Evolutionary conservation across 2,888 invertebrate genomes (phyloP), one percentile per base, ranked within the genome.

Genomic region (Stenotaenia linearis): DNA sequence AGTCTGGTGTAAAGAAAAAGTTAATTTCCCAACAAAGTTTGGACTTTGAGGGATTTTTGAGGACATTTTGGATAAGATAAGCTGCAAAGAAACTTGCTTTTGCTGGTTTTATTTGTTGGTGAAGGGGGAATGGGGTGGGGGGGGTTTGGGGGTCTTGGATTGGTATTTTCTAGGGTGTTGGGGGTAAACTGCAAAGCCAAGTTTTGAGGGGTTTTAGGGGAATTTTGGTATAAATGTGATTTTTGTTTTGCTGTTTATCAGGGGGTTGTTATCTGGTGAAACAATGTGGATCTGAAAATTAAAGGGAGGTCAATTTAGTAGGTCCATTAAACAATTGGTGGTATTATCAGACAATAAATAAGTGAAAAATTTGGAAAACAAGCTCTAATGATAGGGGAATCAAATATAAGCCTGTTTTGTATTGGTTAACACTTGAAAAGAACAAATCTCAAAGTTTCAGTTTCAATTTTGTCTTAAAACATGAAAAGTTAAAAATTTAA

Each of bases 41-140:
- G 69, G 69, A 69, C 69, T 69, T 69, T 69, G 69, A 69, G 28
- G 69, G 69, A 69, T 69, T 69, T 69, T 69, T 69, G 69, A 69
- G 28, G 25, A 28, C 69, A 69, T 69, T 69, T 25, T 25, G 69
- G 69, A 69, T 69, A 69, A 69, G 69, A 69, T 69, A 69, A 69
- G 69, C 9, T 7, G 69, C 15, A 69, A 69, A 25, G 69, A 4
- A 69, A 69, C 69, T 69, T 28, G 15, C 61, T 61, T 61, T 61
- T 23, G 15, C 69, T 69, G 9, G 12, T 10, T 28, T 69, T 25
- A 12, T 25, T 10, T 28, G 28, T 28, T 28, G 1, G 15, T 10
- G 23, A 25, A 23, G 28, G 69, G 23, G 69, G 28, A n/a, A n/a
- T n/a, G n/a, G 69, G 28, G 15, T 12, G 12, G 56, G 10, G 21